A percentile compares a stretch with the other conserved stretches of the same genome.
Evolutionary conservation across 2,797 vertebrate genomes (phyloP).

Genomic region (Semotilus atromaculatus): DNA sequence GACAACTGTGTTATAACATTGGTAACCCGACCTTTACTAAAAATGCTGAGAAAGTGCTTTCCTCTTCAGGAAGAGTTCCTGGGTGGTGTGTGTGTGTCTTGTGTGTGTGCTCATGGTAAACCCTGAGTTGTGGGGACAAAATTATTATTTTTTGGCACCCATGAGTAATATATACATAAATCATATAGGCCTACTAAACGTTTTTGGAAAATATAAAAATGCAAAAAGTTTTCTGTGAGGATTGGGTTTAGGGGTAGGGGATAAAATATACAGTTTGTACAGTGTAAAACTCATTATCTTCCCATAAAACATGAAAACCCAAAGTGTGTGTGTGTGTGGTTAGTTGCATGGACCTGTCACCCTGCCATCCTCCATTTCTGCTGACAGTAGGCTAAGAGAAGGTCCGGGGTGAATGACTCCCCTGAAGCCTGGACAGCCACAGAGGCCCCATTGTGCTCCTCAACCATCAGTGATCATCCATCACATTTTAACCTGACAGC

Average conservation of each 20-base stretch:
- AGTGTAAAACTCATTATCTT: background rate
- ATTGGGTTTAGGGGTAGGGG: background rate
- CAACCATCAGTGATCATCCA: conserved; percentile 92
- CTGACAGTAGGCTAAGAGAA: conserved; percentile 79
- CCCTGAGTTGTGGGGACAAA: background rate
- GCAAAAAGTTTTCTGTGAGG: background rate
- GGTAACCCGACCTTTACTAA: conserved; percentile 41
- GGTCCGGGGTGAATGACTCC: conserved; percentile 85
- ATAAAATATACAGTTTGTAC: background rate
- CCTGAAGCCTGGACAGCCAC: conserved; percentile 76
- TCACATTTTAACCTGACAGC: conserved; percentile 96
- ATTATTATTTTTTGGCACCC: background rate
- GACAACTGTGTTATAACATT: conserved; percentile 1
- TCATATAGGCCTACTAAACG: background rate
- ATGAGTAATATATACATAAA: background rate
- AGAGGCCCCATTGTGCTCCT: conserved; percentile 88
- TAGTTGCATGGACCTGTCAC: conserved; percentile 55
- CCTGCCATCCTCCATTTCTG: conserved; percentile 65
- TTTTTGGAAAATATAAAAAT: background rate
- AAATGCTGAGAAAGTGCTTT: conserved; percentile 65
- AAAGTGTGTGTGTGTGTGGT: conserved; percentile 1
- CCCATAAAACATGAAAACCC: background rate
- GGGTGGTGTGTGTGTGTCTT: conserved; percentile 9
- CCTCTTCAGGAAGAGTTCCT: conserved; percentile 53
- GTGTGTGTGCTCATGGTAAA: background rate